These are phyloP conservation scores for Calidris pygmaea DNA, from an alignment of 2,113 vertebrate genomes.

Conservation along the genomic window DNA sequence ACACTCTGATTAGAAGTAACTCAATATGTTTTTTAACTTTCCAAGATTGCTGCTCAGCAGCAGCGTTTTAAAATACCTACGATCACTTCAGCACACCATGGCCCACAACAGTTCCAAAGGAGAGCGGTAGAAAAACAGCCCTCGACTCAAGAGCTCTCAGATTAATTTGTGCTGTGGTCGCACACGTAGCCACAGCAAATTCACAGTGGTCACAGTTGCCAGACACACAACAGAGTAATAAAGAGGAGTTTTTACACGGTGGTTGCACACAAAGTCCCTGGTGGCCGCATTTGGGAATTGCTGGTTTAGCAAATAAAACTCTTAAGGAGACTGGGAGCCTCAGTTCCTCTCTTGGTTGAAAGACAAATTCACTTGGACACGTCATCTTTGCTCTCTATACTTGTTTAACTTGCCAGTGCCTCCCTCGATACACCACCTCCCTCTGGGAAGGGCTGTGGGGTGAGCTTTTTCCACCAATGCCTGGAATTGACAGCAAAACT, in stretches of 20 bases:
- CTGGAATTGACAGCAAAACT: neutral
- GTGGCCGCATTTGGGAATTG: neutral
- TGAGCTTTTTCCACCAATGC: neutral
- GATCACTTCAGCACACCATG: neutral
- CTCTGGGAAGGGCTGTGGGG: neutral
- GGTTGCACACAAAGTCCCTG: constrained; percentile 47
- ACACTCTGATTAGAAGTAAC: neutral
- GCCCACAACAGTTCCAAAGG: neutral
- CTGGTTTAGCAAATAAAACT: neutral
- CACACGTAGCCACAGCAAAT: constrained; percentile 40
- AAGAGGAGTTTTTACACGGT: neutral
- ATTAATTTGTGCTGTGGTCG: constrained; percentile 49
- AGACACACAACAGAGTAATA: neutral
- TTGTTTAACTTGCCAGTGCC: neutral
- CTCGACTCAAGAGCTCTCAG: neutral
- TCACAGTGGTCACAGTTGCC: constrained; percentile 29
- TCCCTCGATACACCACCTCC: neutral
- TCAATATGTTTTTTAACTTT: neutral
- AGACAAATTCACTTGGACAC: neutral
- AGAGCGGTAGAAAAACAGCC: neutral
- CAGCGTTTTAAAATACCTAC: neutral
- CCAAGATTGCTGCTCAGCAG: neutral
- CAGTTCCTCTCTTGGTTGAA: neutral
- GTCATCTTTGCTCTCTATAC: neutral
- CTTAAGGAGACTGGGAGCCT: neutral